These are phyloP conservation scores for Heliconius ethilla DNA, from an alignment of 2,888 invertebrate genomes.

Conservation along the genomic window DNA sequence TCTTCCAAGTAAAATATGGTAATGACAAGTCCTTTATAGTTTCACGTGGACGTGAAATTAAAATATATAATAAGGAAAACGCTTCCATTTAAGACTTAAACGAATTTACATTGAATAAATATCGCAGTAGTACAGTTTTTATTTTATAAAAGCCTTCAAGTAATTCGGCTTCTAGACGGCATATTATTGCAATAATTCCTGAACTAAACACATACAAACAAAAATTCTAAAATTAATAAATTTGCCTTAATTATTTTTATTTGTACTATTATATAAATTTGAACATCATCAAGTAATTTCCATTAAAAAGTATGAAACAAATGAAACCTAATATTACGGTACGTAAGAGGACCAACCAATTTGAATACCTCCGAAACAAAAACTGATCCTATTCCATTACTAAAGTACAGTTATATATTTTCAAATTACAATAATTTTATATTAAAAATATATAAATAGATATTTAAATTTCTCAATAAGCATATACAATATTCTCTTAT, in stretches of 20 bases:
- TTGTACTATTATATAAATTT: no score
- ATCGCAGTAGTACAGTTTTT: neutral
- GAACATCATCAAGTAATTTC: neutral
- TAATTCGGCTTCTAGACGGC: neutral
- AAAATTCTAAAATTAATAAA: no score
- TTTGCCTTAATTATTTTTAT: no score
- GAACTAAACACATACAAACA: no score
- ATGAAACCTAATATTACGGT: neutral
- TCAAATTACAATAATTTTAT: neutral
- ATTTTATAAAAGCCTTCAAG: neutral
- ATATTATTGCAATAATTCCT: neutral
- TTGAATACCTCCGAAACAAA: neutral
- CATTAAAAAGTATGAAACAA: neutral
- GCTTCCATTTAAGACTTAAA: neutral
- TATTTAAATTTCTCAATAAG: neutral
- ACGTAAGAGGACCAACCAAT: neutral
- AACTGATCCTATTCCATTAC: neutral
- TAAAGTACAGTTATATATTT: neutral
- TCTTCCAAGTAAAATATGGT: neutral
- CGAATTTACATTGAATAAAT: neutral
- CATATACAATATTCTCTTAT: neutral
- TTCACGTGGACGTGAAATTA: neutral
- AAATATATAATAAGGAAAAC: slow-evolving; percentile 5
- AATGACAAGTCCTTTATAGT: neutral
- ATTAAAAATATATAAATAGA: neutral